Evolutionary conservation across 2,797 vertebrate genomes (phyloP).

Genomic region (Craterocephalus amniculus): DNA sequence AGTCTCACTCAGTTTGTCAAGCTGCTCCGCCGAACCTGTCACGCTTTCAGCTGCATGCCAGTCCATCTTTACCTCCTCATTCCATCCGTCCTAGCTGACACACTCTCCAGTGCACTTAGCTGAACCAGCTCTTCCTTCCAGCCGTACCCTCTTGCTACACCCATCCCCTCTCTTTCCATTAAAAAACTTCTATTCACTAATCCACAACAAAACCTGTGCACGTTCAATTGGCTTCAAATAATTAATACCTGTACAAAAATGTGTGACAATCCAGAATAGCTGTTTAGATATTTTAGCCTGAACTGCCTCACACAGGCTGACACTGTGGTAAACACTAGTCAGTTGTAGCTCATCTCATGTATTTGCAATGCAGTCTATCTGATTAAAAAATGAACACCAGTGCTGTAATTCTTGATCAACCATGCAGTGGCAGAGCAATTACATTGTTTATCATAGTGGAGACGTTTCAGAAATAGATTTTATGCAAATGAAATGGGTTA

Average conservation of each 20-base stretch:
- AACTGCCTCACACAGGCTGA: neutral
- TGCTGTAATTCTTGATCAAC: conserved; percentile 6
- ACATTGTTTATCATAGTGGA: neutral
- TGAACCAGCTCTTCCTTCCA: neutral
- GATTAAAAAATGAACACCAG: conserved; percentile 2
- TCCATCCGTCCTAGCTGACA: neutral
- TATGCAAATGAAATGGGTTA: neutral
- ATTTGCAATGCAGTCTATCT: conserved; percentile 5
- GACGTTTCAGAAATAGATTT: neutral
- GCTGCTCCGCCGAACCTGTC: conserved; percentile 3
- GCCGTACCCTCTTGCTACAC: neutral
- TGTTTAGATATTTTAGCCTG: conserved; percentile 2
- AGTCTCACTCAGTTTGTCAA: conserved; percentile 3
- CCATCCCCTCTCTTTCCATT: neutral
- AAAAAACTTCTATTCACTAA: neutral
- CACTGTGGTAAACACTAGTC: neutral
- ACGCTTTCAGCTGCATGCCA: conserved; percentile 2
- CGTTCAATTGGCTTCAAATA: neutral
- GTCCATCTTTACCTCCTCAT: neutral
- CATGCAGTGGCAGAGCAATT: neutral
- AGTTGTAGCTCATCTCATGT: conserved; percentile 6
- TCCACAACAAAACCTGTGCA: neutral
- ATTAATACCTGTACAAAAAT: neutral
- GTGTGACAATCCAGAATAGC: neutral
- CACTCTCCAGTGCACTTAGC: neutral